A percentile compares a stretch with the other conserved stretches of the same genome.
Conservation (phyloP, 2,113 vertebrate genomes). For the Conger conger region DNA sequence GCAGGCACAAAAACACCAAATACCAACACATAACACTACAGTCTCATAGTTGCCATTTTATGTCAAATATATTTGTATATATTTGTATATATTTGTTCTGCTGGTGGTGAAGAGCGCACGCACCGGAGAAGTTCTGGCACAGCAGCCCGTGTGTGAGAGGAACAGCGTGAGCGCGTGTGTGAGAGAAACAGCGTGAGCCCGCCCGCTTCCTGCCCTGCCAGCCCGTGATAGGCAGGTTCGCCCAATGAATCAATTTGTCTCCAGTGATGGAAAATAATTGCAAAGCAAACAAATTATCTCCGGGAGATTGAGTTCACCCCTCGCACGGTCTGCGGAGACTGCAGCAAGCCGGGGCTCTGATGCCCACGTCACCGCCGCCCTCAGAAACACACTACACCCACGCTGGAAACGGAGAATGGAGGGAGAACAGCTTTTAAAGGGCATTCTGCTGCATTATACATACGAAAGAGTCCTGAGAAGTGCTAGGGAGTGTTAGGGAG, state of each 20-base stretch:
- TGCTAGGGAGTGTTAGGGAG: background rate
- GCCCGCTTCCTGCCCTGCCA: constrained; percentile 58
- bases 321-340: constrained; percentile 56
- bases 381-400: constrained; percentile 40
- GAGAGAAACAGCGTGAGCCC: constrained; percentile 50
- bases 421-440: background rate
- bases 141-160: constrained; percentile 21
- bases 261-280: constrained; percentile 95
- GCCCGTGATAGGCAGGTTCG: constrained; percentile 64
- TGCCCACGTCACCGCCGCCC: constrained; percentile 39
- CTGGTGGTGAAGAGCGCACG: background rate
- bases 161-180: constrained; percentile 51
- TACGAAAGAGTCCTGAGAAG: background rate
- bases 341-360: constrained; percentile 47
- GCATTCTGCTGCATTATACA: background rate
- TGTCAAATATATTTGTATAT: background rate
- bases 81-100: background rate
- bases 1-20: background rate
- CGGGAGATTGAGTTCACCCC: constrained; percentile 80
- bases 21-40: background rate
- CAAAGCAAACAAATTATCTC: constrained; percentile 96
- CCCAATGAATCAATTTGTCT: constrained; percentile 90
- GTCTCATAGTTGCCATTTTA: background rate
- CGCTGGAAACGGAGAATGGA: background rate
- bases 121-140: background rate